Conservation (phyloP, 2,888 invertebrate species). For the Morpho deidamia region DNA sequence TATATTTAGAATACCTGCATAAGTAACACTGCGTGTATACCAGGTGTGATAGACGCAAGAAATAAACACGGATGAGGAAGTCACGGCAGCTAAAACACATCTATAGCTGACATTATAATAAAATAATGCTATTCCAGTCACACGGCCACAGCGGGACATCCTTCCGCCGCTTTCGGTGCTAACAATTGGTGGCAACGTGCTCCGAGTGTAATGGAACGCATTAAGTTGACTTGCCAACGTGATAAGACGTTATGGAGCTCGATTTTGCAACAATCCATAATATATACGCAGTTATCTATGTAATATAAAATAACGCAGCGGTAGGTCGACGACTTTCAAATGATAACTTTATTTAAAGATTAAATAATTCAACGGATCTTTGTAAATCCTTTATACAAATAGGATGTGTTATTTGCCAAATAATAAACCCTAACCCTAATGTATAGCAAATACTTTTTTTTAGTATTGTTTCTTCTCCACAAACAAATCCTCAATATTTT, state of each 20-base stretch:
- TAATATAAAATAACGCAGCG: not conserved
- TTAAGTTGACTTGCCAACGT: slow-evolving; percentile 11
- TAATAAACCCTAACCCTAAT: too few species aligned
- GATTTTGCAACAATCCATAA: slow-evolving; percentile 10
- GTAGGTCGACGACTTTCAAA: not conserved
- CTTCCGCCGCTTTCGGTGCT: slow-evolving; percentile 26
- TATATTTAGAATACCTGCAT: not conserved
- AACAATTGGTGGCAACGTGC: slow-evolving; percentile 24
- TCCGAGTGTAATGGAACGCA: slow-evolving; percentile 17
- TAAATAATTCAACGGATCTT: too few species aligned
- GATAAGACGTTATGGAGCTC: slow-evolving; percentile 6
- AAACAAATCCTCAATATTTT: too few species aligned
- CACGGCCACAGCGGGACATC: slow-evolving; percentile 22
- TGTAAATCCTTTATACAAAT: too few species aligned
- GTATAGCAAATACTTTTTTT: too few species aligned
- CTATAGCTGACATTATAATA: slow-evolving; percentile 14
- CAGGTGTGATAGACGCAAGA: not conserved
- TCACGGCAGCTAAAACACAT: slow-evolving; percentile 20
- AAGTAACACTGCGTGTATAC: not conserved
- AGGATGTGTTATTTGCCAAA: too few species aligned
- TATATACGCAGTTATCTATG: not conserved
- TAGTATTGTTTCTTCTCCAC: too few species aligned
- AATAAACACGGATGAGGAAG: slow-evolving; percentile 25
- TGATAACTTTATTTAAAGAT: too few species aligned
- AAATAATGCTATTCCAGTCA: slow-evolving; percentile 25